Evolutionary conservation across 2,888 invertebrate species (phyloP), one percentile per base, ranked within the genome.

Genomic region (Harmothoe impar): DNA sequence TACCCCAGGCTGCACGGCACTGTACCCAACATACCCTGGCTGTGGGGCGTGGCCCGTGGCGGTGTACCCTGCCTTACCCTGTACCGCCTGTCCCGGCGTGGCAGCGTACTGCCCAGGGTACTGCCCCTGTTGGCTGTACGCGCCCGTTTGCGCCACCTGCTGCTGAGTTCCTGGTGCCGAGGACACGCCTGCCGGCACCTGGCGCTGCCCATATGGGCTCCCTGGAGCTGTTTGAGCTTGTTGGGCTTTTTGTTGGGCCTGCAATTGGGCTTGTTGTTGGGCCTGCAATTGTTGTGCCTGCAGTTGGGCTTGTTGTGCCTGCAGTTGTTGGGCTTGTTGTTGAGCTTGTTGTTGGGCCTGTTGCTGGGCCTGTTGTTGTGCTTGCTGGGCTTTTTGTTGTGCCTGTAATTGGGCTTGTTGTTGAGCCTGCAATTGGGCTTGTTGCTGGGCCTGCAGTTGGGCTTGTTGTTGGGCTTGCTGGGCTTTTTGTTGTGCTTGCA

Each of bases 11-110:
- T 51, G 86, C 86, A 54, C 54, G 0, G 51, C 52, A 85, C 52
- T 51, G 25, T 51, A 85, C 52, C 51, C 33, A 33, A 86, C n/a
- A 89, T 89, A 91, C 31, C 72, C 89, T 35, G 43, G 81, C 23
- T 77, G 90, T 25, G 52, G 68, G 85, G 62, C 23, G 29, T n/a
- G 62, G 23, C 20, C 35, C 90, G 77, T 23, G 31, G 77, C 5
- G 10, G 77, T 10, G 33, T 77, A 77, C 15, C 31, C 31, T 10
- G 77, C 77, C 33, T 84, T 25, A 52, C 51, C 52, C n/a, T 88
- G 43, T 29, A 17, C 43, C 29, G 31, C 23, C 25, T 25, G 17
- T 72, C 23, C n/a, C 17, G 35, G 77, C 7, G 77, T 15, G 23
- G 31, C 29, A 7, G 52, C 5, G 35, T 89, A 68, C 25, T n/a